phyloP scores from a whole-genome alignment of 2,888 invertebrate genomes.

The Drosophila dives region DNA sequence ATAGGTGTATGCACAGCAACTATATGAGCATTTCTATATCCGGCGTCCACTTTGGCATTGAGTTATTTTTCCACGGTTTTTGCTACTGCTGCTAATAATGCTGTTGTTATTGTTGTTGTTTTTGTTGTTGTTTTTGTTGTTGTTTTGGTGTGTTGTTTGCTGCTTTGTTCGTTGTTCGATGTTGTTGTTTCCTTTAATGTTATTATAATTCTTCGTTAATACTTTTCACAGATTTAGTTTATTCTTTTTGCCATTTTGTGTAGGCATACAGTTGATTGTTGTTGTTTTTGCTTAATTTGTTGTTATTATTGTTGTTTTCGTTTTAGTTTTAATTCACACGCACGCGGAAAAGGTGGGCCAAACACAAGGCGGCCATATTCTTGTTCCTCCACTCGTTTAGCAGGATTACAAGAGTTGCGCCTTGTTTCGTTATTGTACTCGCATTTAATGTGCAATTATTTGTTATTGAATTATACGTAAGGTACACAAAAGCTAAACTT shows the following conservation, averaged over 20 bases:
- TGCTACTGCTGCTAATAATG: conserved; percentile 23
- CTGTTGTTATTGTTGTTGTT: conserved; percentile 2
- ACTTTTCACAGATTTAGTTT: conserved; percentile 50
- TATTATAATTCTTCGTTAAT: conserved; percentile 51
- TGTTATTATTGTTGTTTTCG: neutral
- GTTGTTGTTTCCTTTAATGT: conserved; percentile 34
- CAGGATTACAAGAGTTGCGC: conserved; percentile 33
- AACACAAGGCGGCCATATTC: conserved; percentile 53
- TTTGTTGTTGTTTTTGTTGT: conserved; percentile 1
- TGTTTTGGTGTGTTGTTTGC: neutral
- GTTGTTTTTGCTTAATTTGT: conserved; percentile 13
- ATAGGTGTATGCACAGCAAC: conserved; percentile 20
- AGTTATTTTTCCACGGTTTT: conserved; percentile 65
- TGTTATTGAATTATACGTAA: conserved; percentile 17
- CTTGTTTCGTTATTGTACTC: conserved; percentile 52
- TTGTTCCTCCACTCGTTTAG: conserved; percentile 48
- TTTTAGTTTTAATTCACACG: conserved; percentile 67
- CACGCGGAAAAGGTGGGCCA: conserved; percentile 69
- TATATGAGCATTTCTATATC: conserved; percentile 51
- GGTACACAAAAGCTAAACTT: conserved; percentile 27
- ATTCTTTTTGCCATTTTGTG: conserved; percentile 15
- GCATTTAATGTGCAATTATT: conserved; percentile 26
- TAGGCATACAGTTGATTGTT: conserved; percentile 14
- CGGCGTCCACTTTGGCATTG: conserved; percentile 73
- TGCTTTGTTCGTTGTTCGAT: conserved; percentile 3